A percentile compares a stretch with the other conserved stretches of the same genome.
These are phyloP conservation scores for Escarpia spicata DNA, from an alignment of 2,888 invertebrate genomes.

Conservation along the genomic window DNA sequence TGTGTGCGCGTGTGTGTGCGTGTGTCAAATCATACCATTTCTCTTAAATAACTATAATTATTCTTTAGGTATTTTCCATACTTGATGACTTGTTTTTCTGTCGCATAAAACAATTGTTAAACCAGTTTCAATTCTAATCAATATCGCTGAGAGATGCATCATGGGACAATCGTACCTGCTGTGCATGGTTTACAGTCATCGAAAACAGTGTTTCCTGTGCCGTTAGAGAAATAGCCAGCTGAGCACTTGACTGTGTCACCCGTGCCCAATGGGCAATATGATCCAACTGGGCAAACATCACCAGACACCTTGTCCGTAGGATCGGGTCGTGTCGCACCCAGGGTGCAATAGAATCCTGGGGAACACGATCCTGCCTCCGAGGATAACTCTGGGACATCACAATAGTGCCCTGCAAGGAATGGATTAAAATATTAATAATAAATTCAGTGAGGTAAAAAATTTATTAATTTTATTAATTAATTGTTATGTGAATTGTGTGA, in stretches of 20 bases:
- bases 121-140: background rate
- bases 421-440: background rate
- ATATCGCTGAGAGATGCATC: background rate
- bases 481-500: too few relatives aligned
- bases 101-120: background rate
- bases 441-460: background rate
- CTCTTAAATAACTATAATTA: too few relatives aligned
- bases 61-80: too few relatives aligned
- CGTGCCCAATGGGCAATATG: conserved; percentile 57
- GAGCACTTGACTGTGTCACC: conserved; percentile 51
- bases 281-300: conserved; percentile 55
- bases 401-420: conserved; percentile 53
- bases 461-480: background rate
- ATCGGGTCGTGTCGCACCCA: conserved; percentile 45
- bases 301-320: conserved; percentile 58
- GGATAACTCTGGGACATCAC: conserved; percentile 50
- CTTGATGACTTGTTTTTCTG: too few relatives aligned
- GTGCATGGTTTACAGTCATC: conserved; percentile 55
- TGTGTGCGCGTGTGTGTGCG: too few relatives aligned
- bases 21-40: too few relatives aligned
- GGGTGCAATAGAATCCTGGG: conserved; percentile 58
- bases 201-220: conserved; percentile 51
- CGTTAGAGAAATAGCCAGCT: conserved; percentile 56
- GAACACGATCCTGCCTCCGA: conserved; percentile 53
- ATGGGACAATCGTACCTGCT: conserved; percentile 46